A percentile compares a stretch with the other conserved stretches of the same genome.
phyloP scores from a whole-genome alignment of 2,113 vertebrate species.

The Nothoprocta pentlandii region DNA sequence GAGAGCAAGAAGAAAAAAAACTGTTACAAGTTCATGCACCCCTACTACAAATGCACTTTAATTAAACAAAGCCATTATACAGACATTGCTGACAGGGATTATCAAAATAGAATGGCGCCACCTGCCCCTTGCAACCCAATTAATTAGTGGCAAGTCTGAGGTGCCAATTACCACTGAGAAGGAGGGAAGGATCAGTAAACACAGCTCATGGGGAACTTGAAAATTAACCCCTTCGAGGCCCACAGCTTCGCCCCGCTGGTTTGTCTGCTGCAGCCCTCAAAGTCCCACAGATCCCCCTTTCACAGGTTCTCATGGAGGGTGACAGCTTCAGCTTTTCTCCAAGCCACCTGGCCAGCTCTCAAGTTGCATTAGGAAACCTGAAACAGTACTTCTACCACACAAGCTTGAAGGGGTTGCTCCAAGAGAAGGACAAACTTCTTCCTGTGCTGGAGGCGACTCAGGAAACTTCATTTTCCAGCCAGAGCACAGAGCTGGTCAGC shows the following conservation, averaged over 20 bases:
- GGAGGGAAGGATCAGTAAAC: conserved; percentile 75
- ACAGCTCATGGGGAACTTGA: conserved; percentile 59
- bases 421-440: not conserved
- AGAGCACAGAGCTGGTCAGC: not conserved
- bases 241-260: not conserved
- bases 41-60: conserved; percentile 86
- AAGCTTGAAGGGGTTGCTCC: not conserved
- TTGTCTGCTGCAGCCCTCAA: not conserved
- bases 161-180: conserved; percentile 87
- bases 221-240: conserved; percentile 71
- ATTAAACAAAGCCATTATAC: conserved; percentile 91
- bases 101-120: conserved; percentile 89
- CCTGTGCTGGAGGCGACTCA: not conserved
- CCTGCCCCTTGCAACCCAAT: conserved; percentile 88
- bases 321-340: not conserved
- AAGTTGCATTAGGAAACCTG: not conserved
- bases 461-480: not conserved
- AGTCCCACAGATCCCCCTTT: not conserved
- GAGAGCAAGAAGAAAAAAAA: not conserved
- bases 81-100: conserved; percentile 88
- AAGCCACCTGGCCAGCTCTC: not conserved
- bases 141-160: conserved; percentile 86
- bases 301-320: not conserved
- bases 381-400: not conserved
- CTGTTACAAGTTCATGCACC: conserved; percentile 88